Percentiles rank a stretch among this genome's conserved stretches.
Evolutionary conservation across 2,113 vertebrate genomes (phyloP).

Genomic region (Chamaea fasciata): DNA sequence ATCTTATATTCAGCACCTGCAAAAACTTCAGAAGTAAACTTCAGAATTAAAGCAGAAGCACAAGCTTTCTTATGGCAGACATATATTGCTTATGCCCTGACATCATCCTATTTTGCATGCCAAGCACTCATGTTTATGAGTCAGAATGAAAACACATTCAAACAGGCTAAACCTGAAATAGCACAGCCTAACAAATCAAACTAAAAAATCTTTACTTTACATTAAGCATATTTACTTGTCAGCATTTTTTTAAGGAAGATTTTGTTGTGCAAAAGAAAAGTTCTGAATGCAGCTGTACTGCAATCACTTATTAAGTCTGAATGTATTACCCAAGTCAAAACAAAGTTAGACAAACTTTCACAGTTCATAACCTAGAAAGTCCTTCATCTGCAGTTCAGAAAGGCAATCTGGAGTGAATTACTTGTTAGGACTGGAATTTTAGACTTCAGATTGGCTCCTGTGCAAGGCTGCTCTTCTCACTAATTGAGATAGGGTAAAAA

Average conservation of each 20-base stretch:
- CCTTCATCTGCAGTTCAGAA: not conserved
- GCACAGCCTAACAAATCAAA: not conserved
- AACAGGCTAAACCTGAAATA: slow-evolving; percentile 33
- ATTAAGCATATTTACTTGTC: not conserved
- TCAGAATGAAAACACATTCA: not conserved
- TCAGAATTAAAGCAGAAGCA: not conserved
- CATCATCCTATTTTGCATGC: slow-evolving; percentile 17
- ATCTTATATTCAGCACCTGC: not conserved
- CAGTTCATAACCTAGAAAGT: not conserved
- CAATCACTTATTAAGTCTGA: not conserved
- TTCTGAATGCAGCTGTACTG: not conserved
- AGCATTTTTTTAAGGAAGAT: not conserved
- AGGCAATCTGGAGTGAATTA: not conserved
- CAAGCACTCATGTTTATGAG: not conserved
- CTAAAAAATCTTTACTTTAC: not conserved
- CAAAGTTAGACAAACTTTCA: not conserved
- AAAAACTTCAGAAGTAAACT: not conserved
- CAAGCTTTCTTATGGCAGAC: not conserved
- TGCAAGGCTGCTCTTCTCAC: not conserved
- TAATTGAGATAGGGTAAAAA: not conserved
- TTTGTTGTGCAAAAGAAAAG: not conserved
- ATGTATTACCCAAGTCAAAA: not conserved
- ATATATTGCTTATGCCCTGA: not conserved
- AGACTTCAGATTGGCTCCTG: not conserved
- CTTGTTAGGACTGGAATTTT: not conserved